Percentiles rank a stretch among this genome's conserved stretches.
These are phyloP conservation scores for Andrena cerasifolii DNA, from an alignment of 1,140 invertebrate genomes.

Conservation along the genomic window DNA sequence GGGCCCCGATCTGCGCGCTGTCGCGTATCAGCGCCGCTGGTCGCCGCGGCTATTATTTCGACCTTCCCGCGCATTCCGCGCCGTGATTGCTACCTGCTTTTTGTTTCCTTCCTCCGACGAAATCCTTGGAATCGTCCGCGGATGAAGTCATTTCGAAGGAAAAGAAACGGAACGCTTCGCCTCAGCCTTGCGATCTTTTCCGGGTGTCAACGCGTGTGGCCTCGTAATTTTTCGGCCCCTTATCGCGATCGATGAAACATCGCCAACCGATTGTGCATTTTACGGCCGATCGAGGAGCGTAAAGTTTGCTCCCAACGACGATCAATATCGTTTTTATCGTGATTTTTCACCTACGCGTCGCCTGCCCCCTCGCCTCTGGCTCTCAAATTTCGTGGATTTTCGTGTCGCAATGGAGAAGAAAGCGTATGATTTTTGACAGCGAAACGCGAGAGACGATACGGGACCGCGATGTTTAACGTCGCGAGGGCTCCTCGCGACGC, in stretches of 20 bases:
- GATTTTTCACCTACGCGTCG: too few relatives aligned
- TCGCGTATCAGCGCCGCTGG: slow-evolving; percentile 5
- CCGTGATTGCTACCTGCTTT: slow-evolving; percentile 62
- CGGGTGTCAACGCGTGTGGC: neutral
- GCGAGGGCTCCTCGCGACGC: neutral
- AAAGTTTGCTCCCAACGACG: neutral
- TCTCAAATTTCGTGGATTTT: neutral
- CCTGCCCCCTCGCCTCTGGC: neutral
- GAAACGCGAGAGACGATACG: slow-evolving; percentile 18
- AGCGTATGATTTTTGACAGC: neutral
- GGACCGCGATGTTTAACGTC: slow-evolving; percentile 26
- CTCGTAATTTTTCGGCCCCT: slow-evolving; percentile 1
- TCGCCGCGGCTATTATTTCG: slow-evolving; percentile 59
- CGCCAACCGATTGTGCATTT: neutral
- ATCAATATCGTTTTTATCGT: too few relatives aligned
- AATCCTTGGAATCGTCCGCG: slow-evolving; percentile 63
- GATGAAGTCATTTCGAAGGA: slow-evolving; percentile 65
- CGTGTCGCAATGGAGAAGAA: neutral
- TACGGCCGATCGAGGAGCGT: neutral
- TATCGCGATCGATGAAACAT: slow-evolving; percentile 16
- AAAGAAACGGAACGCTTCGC: slow-evolving; percentile 32
- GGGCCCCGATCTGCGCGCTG: too few relatives aligned
- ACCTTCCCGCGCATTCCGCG: slow-evolving; percentile 61
- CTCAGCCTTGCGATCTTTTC: slow-evolving; percentile 40
- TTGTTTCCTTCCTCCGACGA: slow-evolving; percentile 58